Percentiles rank a stretch among this genome's conserved stretches.
These are phyloP conservation scores for Erebia palarica DNA, from an alignment of 2,888 invertebrate species.

Conservation along the genomic window DNA sequence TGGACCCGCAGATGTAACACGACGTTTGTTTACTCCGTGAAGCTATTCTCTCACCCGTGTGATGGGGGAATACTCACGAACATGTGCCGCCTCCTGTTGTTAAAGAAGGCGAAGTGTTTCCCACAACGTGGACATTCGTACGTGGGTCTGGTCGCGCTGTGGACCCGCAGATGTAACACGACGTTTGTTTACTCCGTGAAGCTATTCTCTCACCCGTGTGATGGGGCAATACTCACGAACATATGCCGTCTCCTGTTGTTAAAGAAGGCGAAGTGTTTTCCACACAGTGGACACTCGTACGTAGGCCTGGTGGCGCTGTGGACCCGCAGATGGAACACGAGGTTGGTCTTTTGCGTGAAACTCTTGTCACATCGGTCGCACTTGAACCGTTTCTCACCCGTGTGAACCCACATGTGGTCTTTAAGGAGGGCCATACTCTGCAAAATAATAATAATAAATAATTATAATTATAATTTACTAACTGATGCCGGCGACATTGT, in stretches of 20 bases:
- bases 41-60: conserved; percentile 45
- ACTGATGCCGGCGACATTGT: too few species aligned
- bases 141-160: conserved; percentile 57
- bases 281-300: conserved; percentile 70
- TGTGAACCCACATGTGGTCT: conserved; percentile 75
- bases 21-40: conserved; percentile 70
- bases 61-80: conserved; percentile 59
- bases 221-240: conserved; percentile 61
- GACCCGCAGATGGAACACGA: conserved; percentile 68
- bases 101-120: conserved; percentile 71
- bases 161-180: conserved; percentile 68
- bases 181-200: conserved; percentile 72
- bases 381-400: conserved; percentile 72
- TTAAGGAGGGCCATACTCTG: conserved; percentile 72
- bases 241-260: conserved; percentile 71
- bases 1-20: conserved; percentile 70
- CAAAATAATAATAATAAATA: too few species aligned
- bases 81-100: conserved; percentile 70
- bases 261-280: conserved; percentile 71
- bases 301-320: conserved; percentile 60
- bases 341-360: conserved; percentile 70
- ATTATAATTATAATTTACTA: too few species aligned
- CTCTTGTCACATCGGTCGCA: conserved; percentile 71
- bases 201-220: conserved; percentile 39
- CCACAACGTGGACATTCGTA: conserved; percentile 72